phyloP scores from a whole-genome alignment of 2,113 vertebrate genomes.

The Cacatua alba region DNA sequence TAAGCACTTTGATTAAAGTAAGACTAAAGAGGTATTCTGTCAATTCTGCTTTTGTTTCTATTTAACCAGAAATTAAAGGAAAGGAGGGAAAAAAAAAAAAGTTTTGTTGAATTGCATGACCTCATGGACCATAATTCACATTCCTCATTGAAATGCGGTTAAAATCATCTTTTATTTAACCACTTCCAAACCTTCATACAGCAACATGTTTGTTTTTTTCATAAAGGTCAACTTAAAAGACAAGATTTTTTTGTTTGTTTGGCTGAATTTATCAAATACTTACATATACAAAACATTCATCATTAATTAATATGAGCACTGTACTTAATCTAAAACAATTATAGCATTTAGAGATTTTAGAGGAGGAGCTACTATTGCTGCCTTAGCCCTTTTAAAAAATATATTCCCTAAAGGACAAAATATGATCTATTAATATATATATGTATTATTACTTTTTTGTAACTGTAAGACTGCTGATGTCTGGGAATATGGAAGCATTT shows the following conservation, averaged over 20 bases:
- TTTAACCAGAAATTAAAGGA: slow-evolving; percentile 19
- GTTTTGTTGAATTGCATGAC: slow-evolving; percentile 71
- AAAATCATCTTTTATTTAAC: slow-evolving; percentile 70
- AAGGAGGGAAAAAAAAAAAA: neutral
- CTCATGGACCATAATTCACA: slow-evolving; percentile 71
- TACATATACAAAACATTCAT: slow-evolving; percentile 63
- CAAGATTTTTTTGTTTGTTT: slow-evolving; percentile 42
- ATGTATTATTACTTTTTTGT: slow-evolving; percentile 78
- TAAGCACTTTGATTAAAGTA: slow-evolving; percentile 49
- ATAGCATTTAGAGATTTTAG: slow-evolving; percentile 75
- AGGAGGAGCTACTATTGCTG: slow-evolving; percentile 75
- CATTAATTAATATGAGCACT: slow-evolving; percentile 74
- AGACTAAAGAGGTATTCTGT: slow-evolving; percentile 11
- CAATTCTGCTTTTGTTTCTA: slow-evolving; percentile 51
- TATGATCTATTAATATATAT: slow-evolving; percentile 78
- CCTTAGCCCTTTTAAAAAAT: slow-evolving; percentile 78
- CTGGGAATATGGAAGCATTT: slow-evolving; percentile 76
- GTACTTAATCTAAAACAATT: slow-evolving; percentile 79
- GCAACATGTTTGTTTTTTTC: neutral
- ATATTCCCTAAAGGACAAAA: slow-evolving; percentile 78
- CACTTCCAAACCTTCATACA: slow-evolving; percentile 58
- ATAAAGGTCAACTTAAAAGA: slow-evolving; percentile 23
- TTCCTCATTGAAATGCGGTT: slow-evolving; percentile 70
- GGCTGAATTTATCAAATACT: slow-evolving; percentile 69
- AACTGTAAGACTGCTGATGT: slow-evolving; percentile 76